A percentile compares a stretch with the other conserved stretches of the same genome.
These are phyloP conservation scores for Oxyura jamaicensis DNA, from an alignment of 2,113 vertebrate genomes.

Conservation along the genomic window DNA sequence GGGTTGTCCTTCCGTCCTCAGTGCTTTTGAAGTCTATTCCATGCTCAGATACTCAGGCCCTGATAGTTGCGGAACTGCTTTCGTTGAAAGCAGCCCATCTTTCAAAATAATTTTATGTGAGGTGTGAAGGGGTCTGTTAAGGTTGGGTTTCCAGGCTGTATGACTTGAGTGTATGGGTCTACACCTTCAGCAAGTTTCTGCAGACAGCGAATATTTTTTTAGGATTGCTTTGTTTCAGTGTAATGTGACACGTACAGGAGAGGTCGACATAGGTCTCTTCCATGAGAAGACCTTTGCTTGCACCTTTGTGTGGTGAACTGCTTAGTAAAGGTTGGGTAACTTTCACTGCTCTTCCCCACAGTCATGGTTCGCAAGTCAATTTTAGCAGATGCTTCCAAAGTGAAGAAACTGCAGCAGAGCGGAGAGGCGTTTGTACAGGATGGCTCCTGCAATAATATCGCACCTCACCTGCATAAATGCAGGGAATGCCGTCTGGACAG, in stretches of 20 bases:
- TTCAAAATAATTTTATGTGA: neutral
- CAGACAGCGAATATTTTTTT: neutral
- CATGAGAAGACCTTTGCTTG: neutral
- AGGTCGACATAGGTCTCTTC: rapidly evolving
- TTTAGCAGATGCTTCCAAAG: constrained; percentile 74
- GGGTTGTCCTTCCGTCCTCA: neutral
- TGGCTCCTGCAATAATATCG: constrained; percentile 78
- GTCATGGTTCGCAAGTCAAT: constrained; percentile 75
- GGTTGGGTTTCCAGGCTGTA: neutral
- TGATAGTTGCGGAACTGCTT: neutral
- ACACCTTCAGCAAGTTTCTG: neutral
- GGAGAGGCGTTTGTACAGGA: constrained; percentile 82
- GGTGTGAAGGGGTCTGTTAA: neutral
- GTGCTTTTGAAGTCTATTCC: neutral
- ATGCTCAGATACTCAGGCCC: neutral
- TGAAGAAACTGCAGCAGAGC: constrained; percentile 80
- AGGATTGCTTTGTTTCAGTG: neutral
- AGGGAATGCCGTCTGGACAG: constrained; percentile 81
- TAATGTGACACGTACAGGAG: rapidly evolving
- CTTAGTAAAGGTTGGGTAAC: neutral
- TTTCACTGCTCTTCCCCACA: neutral
- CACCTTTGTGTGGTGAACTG: rapidly evolving
- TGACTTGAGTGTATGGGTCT: neutral
- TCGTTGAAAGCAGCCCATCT: neutral
- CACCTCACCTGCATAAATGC: constrained; percentile 82